A percentile compares a stretch with the other conserved stretches of the same genome.
Evolutionary conservation across 2,888 invertebrate species (phyloP).

Genomic region (Latheticus oryzae): DNA sequence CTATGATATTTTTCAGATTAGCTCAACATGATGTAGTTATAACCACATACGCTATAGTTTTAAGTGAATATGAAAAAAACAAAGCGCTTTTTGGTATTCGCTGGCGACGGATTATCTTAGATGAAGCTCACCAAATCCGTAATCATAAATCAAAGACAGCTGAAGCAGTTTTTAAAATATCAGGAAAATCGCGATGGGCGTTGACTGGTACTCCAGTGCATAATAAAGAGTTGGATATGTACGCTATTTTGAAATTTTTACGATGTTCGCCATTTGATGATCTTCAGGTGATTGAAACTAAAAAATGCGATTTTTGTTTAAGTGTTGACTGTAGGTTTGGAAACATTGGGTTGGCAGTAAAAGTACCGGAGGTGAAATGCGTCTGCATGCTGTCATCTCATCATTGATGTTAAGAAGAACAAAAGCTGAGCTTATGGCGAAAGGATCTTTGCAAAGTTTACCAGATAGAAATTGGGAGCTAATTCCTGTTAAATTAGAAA

Average conservation of each 20-base stretch:
- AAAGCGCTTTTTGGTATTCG: conserved; percentile 76
- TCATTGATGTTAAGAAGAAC: conserved; percentile 88
- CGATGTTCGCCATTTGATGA: conserved; percentile 91
- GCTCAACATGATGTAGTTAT: conserved; percentile 84
- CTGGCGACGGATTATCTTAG: conserved; percentile 90
- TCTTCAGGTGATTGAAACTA: conserved; percentile 65
- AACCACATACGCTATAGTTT: conserved; percentile 87
- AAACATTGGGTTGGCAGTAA: conserved; percentile 93
- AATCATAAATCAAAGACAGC: conserved; percentile 86
- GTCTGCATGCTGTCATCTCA: conserved; percentile 87
- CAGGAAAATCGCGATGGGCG: conserved; percentile 79
- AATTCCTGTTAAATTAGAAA: conserved; percentile 73
- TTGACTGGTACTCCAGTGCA: conserved; percentile 96
- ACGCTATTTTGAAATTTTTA: conserved; percentile 84
- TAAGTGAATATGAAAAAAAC: conserved; percentile 70
- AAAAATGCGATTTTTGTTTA: conserved; percentile 10
- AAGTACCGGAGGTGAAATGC: conserved; percentile 79
- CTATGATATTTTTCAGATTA: conserved; percentile 64
- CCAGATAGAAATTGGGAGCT: conserved; percentile 72
- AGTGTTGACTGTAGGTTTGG: conserved; percentile 84
- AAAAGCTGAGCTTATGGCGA: conserved; percentile 79
- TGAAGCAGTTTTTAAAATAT: conserved; percentile 75
- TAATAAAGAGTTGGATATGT: conserved; percentile 89
- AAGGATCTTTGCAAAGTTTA: conserved; percentile 72
- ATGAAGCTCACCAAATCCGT: conserved; percentile 93